These are phyloP conservation scores for Cebuella pygmaea DNA, from an alignment of 2,797 vertebrate genomes.

Conservation along the genomic window DNA sequence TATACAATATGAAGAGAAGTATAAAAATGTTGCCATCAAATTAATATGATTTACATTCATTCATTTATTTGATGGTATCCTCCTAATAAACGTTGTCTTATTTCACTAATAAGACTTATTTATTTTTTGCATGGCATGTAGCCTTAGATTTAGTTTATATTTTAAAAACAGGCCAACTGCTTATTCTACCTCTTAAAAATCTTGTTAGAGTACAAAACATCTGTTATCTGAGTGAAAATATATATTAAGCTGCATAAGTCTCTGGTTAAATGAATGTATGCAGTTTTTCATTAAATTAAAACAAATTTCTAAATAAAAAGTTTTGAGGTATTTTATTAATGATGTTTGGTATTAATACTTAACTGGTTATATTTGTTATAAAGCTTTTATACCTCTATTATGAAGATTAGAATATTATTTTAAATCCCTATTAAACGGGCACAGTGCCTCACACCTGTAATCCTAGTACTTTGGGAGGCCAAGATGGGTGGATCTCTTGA, in stretches of 20 bases:
- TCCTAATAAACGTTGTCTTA: not conserved
- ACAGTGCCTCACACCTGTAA: too few relatives aligned
- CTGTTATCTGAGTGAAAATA: not conserved
- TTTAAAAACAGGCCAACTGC: not conserved
- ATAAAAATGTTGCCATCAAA: not conserved
- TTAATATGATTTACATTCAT: not conserved
- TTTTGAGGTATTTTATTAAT: slow-evolving; percentile 8
- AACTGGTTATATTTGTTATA: not conserved
- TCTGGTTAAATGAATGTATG: not conserved
- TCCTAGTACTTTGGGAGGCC: too few relatives aligned
- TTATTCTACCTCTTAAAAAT: not conserved
- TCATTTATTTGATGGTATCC: not conserved
- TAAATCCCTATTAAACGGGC: not conserved
- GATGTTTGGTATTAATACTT: not conserved
- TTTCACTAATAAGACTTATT: not conserved
- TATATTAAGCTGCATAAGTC: not conserved
- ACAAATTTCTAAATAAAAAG: not conserved
- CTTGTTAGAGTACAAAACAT: not conserved
- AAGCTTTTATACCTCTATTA: not conserved
- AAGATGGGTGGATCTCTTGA: too few relatives aligned
- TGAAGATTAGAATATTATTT: slow-evolving; percentile 6
- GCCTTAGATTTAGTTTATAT: not conserved
- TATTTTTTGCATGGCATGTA: slow-evolving; percentile 31
- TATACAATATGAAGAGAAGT: not conserved
- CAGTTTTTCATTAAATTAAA: slow-evolving; percentile 28